These are phyloP conservation scores for Aradophagus sp. DNA, from an alignment of 1,140 invertebrate species.

Conservation along the genomic window DNA sequence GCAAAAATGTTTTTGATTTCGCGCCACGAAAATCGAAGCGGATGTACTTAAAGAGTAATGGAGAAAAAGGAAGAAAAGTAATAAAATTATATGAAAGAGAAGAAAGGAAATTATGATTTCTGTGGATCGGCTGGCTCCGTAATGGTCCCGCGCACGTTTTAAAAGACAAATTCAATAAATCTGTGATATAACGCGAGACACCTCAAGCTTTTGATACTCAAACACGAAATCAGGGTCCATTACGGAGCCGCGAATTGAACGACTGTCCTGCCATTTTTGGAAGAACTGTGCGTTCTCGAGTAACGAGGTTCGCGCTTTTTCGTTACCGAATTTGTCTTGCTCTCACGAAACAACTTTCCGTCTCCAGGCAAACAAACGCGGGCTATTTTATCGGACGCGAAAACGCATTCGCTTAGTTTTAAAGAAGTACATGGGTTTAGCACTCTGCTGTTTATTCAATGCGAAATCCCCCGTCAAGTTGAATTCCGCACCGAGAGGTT, in stretches of 20 bases:
- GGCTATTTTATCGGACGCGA: slow-evolving; percentile 1
- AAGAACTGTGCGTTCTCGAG: too few relatives aligned
- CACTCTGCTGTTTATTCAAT: slow-evolving; percentile 25
- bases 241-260: slow-evolving; percentile 35
- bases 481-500: too few relatives aligned
- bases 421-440: slow-evolving; percentile 51
- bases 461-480: slow-evolving; percentile 6
- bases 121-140: slow-evolving; percentile 37
- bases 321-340: too few relatives aligned
- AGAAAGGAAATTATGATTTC: slow-evolving; percentile 39
- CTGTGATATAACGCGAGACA: slow-evolving; percentile 71
- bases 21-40: slow-evolving; percentile 22
- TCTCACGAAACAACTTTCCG: too few relatives aligned
- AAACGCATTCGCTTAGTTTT: slow-evolving; percentile 20
- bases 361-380: slow-evolving; percentile 4
- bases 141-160: slow-evolving; percentile 55
- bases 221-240: slow-evolving; percentile 45
- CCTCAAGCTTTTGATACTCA: slow-evolving; percentile 67
- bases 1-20: slow-evolving; percentile 16
- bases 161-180: slow-evolving; percentile 67
- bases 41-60: too few relatives aligned
- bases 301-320: too few relatives aligned
- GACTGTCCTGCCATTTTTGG: slow-evolving; percentile 45
- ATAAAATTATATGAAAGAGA: too few relatives aligned
- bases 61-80: too few relatives aligned